A percentile compares a stretch with the other conserved stretches of the same genome.
phyloP scores from a whole-genome alignment of 2,113 vertebrate genomes.

The Upupa epops region DNA sequence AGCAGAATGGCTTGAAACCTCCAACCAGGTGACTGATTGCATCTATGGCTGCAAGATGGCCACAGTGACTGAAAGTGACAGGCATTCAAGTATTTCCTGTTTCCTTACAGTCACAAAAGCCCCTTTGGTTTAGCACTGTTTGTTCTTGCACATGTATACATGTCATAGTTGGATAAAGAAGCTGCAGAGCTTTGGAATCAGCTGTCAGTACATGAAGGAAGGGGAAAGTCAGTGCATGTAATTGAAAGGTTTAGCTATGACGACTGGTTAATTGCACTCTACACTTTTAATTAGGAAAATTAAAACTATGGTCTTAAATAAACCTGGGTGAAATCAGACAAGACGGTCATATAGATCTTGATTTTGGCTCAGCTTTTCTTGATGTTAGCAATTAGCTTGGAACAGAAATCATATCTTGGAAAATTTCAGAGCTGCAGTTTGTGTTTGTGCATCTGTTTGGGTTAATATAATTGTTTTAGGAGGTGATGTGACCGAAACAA shows the following conservation, averaged over 20 bases:
- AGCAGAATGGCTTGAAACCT: neutral
- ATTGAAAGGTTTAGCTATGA: neutral
- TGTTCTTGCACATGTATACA: neutral
- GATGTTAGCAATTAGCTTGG: neutral
- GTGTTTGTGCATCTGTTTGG: neutral
- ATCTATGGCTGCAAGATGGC: neutral
- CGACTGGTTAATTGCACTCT: neutral
- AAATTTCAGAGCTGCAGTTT: neutral
- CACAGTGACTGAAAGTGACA: neutral
- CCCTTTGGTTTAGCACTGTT: neutral
- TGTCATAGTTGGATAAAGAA: neutral
- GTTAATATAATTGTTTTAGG: neutral
- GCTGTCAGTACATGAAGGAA: neutral
- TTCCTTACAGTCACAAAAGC: neutral
- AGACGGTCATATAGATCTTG: neutral
- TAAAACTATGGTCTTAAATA: neutral
- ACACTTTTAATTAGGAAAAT: neutral
- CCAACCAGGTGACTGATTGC: neutral
- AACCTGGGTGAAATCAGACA: neutral
- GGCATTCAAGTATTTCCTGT: neutral
- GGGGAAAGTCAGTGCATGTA: neutral
- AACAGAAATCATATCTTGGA: neutral
- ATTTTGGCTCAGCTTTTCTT: neutral
- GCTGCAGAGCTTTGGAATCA: neutral
- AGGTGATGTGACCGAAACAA: neutral